Conservation (phyloP, 2,113 vertebrate species). For the Nerophis ophidion region DNA sequence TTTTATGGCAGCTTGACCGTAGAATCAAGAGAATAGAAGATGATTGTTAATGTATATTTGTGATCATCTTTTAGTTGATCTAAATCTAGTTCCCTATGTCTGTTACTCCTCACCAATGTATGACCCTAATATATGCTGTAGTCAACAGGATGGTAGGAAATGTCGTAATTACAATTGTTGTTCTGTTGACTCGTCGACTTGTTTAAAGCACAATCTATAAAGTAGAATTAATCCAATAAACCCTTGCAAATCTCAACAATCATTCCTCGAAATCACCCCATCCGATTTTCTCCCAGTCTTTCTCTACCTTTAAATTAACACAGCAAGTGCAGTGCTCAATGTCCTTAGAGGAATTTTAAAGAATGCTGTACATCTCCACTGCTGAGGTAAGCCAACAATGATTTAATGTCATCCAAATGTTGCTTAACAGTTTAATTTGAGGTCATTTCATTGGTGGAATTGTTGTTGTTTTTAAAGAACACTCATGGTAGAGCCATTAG, state of each 20-base stretch:
- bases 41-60: slow-evolving; percentile 3
- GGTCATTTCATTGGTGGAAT: background rate
- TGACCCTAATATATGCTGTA: background rate
- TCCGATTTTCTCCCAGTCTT: slow-evolving; percentile 14
- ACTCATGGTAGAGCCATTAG: no score
- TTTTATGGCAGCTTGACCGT: slow-evolving; percentile 19
- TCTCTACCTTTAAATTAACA: slow-evolving; percentile 8
- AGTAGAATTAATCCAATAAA: slow-evolving; percentile 50
- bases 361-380: no score
- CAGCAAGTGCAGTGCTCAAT: slow-evolving; percentile 4
- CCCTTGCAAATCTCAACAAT: slow-evolving; percentile 32
- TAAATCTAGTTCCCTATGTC: background rate
- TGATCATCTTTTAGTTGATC: slow-evolving; percentile 4
- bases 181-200: slow-evolving; percentile 18
- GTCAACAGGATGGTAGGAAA: background rate
- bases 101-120: background rate
- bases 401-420: no score
- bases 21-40: slow-evolving; percentile 1
- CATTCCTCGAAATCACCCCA: slow-evolving; percentile 25
- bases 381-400: no score
- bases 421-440: background rate
- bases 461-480: background rate
- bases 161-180: slow-evolving; percentile 4
- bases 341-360: no score
- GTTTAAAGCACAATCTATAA: slow-evolving; percentile 23